Base-by-base conservation (phyloP, 2,888 invertebrate species). In the Rhorus exstirpatorius region DNA sequence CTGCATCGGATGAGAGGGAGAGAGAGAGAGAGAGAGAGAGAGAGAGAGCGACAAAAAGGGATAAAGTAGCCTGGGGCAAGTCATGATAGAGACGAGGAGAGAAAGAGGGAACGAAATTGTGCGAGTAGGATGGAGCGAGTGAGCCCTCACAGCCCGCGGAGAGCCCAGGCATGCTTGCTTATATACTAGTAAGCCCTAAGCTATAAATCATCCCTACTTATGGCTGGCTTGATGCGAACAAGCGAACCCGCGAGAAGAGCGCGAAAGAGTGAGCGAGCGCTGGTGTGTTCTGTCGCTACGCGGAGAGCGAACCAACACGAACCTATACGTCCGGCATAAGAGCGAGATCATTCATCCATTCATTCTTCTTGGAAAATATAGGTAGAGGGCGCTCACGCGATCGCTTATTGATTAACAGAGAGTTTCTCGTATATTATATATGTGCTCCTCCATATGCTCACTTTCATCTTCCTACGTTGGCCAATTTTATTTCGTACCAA, bases 171-270 rank as follows among this genome's bases (percentile, higher is more conserved):
- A 26, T 68, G 60, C 26, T 17, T 35, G 41, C 46, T 49, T 58
- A 17, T 63, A 70, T 53, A 72, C 74, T 14, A 14, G 74, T n/a
- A 14, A 60, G 68, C 75, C 58, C 68, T 71, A 70, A 44, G 81
- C 81, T 79, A 85, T 85, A 85, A 85, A 85, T 85, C 84, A 85
- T 85, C 77, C 81, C 79, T 80, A 83, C 83, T 85, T 83, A 83
- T 81, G 76, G 63, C 79, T 67, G 71, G 76, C 55, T 84, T 53
- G 80, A 76, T 70, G 49, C 78, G 58, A 60, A 60, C 46, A 35
- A 63, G 61, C 74, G 53, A 14, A 77, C 19, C 67, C 35, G 12
- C 21, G 46, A 51, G 67, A 35, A 41, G 44, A 44, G 31, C 49
- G 63, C 74, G 35, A 70, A 78, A 72, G 38, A 70, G 51, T 41